Conservation (phyloP, 2,113 vertebrate genomes). For the Porphyrio hochstetteri region DNA sequence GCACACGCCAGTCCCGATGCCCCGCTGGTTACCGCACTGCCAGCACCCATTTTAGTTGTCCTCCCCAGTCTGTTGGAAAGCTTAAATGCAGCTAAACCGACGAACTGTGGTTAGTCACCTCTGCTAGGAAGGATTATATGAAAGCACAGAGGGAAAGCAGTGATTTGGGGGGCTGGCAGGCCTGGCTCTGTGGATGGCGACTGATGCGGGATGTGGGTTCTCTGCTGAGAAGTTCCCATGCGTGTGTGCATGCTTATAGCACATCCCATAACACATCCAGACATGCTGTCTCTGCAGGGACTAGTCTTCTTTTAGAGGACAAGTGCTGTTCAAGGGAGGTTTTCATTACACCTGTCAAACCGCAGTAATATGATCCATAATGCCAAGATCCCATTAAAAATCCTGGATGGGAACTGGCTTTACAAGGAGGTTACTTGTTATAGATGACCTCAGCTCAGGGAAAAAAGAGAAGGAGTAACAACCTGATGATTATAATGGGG, state of each 20-base stretch:
- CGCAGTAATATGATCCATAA: not conserved
- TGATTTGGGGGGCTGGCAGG: fast-evolving
- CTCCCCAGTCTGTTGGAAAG: not conserved
- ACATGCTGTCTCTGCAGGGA: not conserved
- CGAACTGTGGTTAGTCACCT: not conserved
- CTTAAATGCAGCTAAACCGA: not conserved
- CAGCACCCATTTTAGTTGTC: fast-evolving
- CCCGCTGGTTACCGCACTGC: not conserved
- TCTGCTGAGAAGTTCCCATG: not conserved
- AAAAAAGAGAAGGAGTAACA: not conserved
- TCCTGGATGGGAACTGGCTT: not conserved
- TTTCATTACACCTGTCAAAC: not conserved
- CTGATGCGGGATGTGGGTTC: fast-evolving
- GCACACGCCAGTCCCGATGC: fast-evolving
- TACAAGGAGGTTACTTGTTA: not conserved
- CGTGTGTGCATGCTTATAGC: not conserved
- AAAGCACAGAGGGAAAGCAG: not conserved
- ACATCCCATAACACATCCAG: not conserved
- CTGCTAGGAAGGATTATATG: not conserved
- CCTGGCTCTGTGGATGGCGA: fast-evolving
- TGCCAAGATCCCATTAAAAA: not conserved
- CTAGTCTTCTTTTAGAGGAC: not conserved
- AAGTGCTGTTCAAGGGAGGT: not conserved
- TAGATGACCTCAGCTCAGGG: not conserved
- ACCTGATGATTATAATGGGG: not conserved